Conservation (phyloP, 2,113 vertebrate genomes). For the Mobula hypostoma region DNA sequence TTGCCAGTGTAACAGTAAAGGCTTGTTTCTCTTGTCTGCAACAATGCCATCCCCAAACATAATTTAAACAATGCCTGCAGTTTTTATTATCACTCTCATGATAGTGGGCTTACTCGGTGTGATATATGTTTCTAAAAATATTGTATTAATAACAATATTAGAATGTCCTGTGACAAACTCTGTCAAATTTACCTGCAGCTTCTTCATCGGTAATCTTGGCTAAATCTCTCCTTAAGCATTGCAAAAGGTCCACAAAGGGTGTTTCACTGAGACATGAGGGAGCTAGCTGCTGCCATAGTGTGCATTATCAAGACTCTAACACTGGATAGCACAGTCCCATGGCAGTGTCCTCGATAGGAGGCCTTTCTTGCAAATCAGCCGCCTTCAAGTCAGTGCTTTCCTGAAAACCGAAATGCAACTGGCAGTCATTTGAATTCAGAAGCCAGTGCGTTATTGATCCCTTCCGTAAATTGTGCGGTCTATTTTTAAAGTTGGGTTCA, state of each 20-base stretch:
- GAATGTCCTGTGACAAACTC: too few species aligned
- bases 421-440: not conserved
- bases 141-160: too few species aligned
- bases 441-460: not conserved
- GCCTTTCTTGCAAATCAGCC: not conserved
- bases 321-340: not conserved
- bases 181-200: not conserved
- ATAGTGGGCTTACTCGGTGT: too few species aligned
- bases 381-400: not conserved
- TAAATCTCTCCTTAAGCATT: not conserved
- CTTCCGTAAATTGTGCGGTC: not conserved
- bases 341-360: not conserved
- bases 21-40: too few species aligned
- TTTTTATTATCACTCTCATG: too few species aligned
- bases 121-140: too few species aligned
- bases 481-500: not conserved
- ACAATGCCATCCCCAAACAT: too few species aligned
- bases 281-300: not conserved
- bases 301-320: not conserved
- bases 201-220: too few species aligned
- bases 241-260: not conserved
- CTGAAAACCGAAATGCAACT: not conserved
- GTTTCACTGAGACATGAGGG: not conserved
- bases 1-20: too few species aligned
- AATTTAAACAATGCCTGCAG: too few species aligned